Base-by-base conservation (phyloP, 2,113 vertebrate species). In the Campylomormyrus tamandua region DNA sequence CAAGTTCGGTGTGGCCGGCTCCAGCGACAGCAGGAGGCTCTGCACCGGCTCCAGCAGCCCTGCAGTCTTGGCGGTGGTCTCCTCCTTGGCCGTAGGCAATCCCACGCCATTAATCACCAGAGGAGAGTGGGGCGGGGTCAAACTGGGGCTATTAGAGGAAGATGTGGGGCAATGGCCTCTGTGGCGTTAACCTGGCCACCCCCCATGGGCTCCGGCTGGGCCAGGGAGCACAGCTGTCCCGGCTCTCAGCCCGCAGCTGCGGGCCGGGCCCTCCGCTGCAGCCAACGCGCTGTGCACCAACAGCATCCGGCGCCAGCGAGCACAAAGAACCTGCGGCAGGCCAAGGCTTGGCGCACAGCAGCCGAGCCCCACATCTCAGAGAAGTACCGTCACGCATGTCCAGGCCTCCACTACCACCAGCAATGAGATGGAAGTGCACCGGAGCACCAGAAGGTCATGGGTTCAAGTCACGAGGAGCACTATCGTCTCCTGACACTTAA, bases 61-160 rank as follows among this genome's bases (percentile, higher is more conserved):
- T 62, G 35, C 27, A 39, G 66, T 21, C 31, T 35, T 83, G 66
- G 52, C 87, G 66, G 90, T 50, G 35, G 74, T 53, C 49, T 83
- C 88, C 66, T 80, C 62, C 66, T 87, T 90, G 91, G 89, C 91
- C 89, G 85, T 88, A 58, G 84, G 90, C 83, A 91, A 92, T 92
- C 86, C 88, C 66, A 88, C 88, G 90, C 88, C 92, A 93, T 93
- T 93, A 93, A 93, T 93, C 93, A 93, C 87, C 88, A 45, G 90
- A 90, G 90, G 90, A 90, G 90, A 90, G 89, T 88, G 89, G 89
- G 91, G 88, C 66, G 80, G 92, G 93, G 93, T 93, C 92, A 93
- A 93, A 93, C 91, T 92, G 92, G 87, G 92, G 92, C 93, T 93
- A 93, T 93, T 93, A 93, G 91, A 93, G 92, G 89, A 92, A 93